These are phyloP conservation scores for Meloidogyne chitwoodi DNA, from an alignment of 1,140 invertebrate genomes.

Conservation along the genomic window DNA sequence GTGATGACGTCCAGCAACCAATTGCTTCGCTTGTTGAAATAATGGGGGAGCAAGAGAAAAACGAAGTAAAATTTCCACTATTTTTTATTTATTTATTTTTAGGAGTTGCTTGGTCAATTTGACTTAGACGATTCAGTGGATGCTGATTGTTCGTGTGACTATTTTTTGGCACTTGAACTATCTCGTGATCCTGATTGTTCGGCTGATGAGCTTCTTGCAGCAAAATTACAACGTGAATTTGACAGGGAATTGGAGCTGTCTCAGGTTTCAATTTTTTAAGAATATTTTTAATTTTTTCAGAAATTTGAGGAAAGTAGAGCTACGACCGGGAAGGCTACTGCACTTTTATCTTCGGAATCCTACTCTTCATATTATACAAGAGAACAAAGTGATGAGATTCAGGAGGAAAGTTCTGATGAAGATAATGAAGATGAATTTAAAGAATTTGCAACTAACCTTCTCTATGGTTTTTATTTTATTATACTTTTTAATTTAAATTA, in stretches of 20 bases:
- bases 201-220: conserved; percentile 42
- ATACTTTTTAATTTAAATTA: background rate
- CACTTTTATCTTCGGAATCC: conserved; percentile 23
- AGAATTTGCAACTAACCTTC: conserved; percentile 44
- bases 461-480: conserved; percentile 34
- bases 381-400: conserved; percentile 26
- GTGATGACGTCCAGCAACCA: conserved; percentile 25
- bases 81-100: background rate
- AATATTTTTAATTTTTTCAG: background rate
- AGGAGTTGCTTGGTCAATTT: background rate
- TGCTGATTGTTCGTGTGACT: conserved; percentile 31
- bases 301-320: conserved; percentile 16
- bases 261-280: background rate
- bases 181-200: conserved; percentile 43
- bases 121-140: conserved; percentile 8
- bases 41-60: conserved; percentile 48
- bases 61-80: conserved; percentile 29
- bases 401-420: conserved; percentile 38
- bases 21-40: conserved; percentile 51
- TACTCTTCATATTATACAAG: conserved; percentile 25
- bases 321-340: conserved; percentile 8
- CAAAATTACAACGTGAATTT: conserved; percentile 51
- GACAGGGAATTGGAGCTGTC: conserved; percentile 50
- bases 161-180: conserved; percentile 27
- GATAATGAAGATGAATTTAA: conserved; percentile 43